Evolutionary conservation across 2,888 invertebrate species (phyloP), one percentile per base, ranked within the genome.

Genomic region (Megastigmus dorsalis): DNA sequence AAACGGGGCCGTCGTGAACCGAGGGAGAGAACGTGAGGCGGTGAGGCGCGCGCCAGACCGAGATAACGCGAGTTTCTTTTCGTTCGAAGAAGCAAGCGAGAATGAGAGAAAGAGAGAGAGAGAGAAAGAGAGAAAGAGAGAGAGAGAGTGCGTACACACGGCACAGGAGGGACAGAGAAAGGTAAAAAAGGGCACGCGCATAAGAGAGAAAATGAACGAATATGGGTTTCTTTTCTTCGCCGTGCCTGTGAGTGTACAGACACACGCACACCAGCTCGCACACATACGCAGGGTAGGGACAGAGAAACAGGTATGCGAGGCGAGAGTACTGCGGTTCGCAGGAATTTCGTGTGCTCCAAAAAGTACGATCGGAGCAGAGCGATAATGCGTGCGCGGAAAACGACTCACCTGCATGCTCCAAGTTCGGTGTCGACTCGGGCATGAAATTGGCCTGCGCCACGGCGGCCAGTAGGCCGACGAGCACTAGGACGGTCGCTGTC

Each of bases 351-450:
- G n/a, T n/a, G n/a, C n/a, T n/a, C n/a, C n/a, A n/a, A n/a, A n/a
- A n/a, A n/a, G n/a, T n/a, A n/a, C n/a, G n/a, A n/a, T n/a, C n/a
- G n/a, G n/a, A n/a, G n/a, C n/a, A n/a, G n/a, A n/a, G n/a, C n/a
- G n/a, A n/a, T n/a, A n/a, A n/a, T n/a, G n/a, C n/a, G n/a, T n/a
- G n/a, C n/a, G n/a, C n/a, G n/a, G n/a, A n/a, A 15, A 5, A 9
- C n/a, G 52, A 57, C 75, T 75, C 75, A 75, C 75, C 75, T 75
- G 71, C 65, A 41, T 55, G 75, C n/a, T 75, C 71, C 13, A 54
- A 23, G 10, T 18, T 41, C 62, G 54, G 3, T 9, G 57, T 55
- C 45, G 52, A 43, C 3, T 15, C 33, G n/a, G n/a, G 45, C 45
- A 20, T 26, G 13, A 20, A 9, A 55, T 65, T 45, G 62, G 62